Evolutionary conservation across 2,888 invertebrate genomes (phyloP).

Genomic region (Griposia aprilina): DNA sequence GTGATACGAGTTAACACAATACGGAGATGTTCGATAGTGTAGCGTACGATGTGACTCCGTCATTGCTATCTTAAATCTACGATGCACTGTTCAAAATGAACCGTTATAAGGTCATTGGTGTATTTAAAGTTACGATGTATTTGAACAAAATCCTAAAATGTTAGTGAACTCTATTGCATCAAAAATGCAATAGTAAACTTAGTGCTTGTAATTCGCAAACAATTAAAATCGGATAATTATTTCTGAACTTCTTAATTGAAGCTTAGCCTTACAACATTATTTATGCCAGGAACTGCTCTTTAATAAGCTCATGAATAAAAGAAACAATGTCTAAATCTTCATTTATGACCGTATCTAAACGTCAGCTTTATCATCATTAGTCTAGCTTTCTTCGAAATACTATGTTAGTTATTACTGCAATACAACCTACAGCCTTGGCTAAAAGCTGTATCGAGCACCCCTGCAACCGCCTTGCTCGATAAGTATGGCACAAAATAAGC

Average conservation of each 20-base stretch:
- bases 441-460: background rate
- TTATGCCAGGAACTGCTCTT: background rate
- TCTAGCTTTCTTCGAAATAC: background rate
- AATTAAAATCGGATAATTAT: conserved; percentile 1
- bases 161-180: background rate
- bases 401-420: background rate
- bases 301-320: background rate
- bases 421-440: too few relatives aligned
- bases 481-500: background rate
- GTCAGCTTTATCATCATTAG: background rate
- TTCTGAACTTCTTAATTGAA: background rate
- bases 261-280: background rate
- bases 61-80: conserved; percentile 65
- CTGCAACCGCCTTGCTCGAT: too few relatives aligned
- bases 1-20: conserved; percentile 71
- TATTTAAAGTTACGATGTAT: conserved; percentile 25
- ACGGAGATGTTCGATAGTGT: conserved; percentile 70
- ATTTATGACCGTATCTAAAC: background rate
- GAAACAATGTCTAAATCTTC: too few relatives aligned
- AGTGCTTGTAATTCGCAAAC: background rate
- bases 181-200: background rate
- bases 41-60: conserved; percentile 58
- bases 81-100: conserved; percentile 69
- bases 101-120: conserved; percentile 63
- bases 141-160: background rate